Base-by-base conservation (phyloP, 1,140 invertebrate genomes). In the Anthonomus grandis region DNA sequence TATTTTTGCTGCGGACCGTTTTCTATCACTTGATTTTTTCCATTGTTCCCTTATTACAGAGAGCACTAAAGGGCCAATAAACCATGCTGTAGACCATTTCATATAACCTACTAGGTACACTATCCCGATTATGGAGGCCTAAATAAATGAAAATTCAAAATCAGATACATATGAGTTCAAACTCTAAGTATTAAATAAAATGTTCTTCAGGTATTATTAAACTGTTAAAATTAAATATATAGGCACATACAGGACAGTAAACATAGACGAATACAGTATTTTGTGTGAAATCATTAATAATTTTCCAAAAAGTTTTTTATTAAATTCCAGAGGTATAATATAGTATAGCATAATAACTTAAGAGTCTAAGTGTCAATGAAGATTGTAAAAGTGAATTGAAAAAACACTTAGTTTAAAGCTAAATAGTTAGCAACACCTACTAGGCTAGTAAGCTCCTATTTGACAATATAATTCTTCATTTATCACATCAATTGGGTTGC, bases 61-160 rank as follows among this genome's bases (percentile, higher is more conserved):
- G 15, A 92, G 75, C 22, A 91, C 79, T 6, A 95, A 81, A 0
- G 90, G 91, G 0, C 86, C 83, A 56, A 95, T 81, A 1, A 96
- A 78, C 92, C 93, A 96, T 18, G 90, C 91, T 17, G 92, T 82
- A 37, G 83, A 84, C 76, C 90, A 86, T 67, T 90, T 84, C 81
- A 90, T 86, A 69, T 93, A 93, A 5, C 92, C 93, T 36, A 88
- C 82, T 37, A 90, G 74, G 78, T 92, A 95, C 36, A 89, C 84
- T 13, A 82, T 72, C 24, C 86, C 86, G 24, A 87, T 79, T 31
- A 83, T 75, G 53, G 77, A 73, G 31, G 79, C 60, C 71, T 79
- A n/a, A n/a, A n/a, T n/a, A n/a, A n/a, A n/a, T n/a, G n/a, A 39
- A 41, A 62, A 64, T 44, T 17, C 2, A 19, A 44, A 23, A 39